These are phyloP conservation scores for Plumapathes pennacea DNA, from an alignment of 92 coral and sea anemone species.

Conservation along the genomic window DNA sequence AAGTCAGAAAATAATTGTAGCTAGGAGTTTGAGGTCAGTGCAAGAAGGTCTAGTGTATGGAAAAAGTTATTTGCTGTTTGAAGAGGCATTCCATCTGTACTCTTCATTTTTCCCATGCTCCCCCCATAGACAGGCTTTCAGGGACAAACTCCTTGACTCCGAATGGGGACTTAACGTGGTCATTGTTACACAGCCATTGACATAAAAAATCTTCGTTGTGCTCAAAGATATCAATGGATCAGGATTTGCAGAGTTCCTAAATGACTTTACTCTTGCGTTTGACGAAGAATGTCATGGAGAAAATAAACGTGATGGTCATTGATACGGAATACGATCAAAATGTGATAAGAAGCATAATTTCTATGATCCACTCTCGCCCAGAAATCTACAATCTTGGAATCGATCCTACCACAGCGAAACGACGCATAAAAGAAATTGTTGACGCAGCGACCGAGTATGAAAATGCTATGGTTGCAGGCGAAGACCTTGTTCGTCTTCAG, in stretches of 20 bases:
- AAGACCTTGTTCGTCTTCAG: constrained; percentile 15
- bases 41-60: constrained; percentile 21
- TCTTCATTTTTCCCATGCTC: constrained; percentile 36
- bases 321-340: constrained; percentile 40
- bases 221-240: constrained; percentile 21
- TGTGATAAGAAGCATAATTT: constrained; percentile 12
- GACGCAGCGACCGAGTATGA: constrained; percentile 27
- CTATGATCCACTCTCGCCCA: constrained; percentile 15
- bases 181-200: constrained; percentile 27
- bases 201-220: constrained; percentile 32
- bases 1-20: too few relatives aligned
- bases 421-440: constrained; percentile 17
- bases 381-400: constrained; percentile 33
- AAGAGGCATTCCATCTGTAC: constrained; percentile 53
- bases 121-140: constrained; percentile 49
- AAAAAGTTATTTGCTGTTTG: constrained; percentile 15
- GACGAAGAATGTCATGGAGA: constrained; percentile 12
- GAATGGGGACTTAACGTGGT: constrained; percentile 35
- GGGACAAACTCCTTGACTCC: constrained; percentile 59
- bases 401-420: constrained; percentile 13
- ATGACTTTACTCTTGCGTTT: constrained; percentile 27
- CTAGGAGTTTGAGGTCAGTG: too few relatives aligned
- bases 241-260: constrained; percentile 22
- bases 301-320: constrained; percentile 37
- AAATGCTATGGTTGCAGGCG: constrained; percentile 18